These are phyloP conservation scores for Gymnarchus niloticus DNA, from an alignment of 2,113 vertebrate genomes.

Conservation along the genomic window DNA sequence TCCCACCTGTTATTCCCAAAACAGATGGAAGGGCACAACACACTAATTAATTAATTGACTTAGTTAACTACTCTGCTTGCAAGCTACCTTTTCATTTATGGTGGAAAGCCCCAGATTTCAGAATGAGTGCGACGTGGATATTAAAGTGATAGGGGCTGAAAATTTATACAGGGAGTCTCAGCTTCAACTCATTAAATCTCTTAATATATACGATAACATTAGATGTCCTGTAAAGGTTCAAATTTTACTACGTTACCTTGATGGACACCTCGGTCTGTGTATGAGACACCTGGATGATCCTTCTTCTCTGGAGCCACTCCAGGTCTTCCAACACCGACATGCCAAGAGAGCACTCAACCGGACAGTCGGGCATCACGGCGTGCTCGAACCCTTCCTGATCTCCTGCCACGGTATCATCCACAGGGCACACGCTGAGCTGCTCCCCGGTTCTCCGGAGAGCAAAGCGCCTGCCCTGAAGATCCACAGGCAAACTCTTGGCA, in stretches of 20 bases:
- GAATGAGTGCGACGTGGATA: neutral
- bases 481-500: conserved; percentile 50
- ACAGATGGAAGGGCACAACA: neutral
- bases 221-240: neutral
- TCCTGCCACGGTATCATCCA: conserved; percentile 46
- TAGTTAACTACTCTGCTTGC: neutral
- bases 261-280: conserved; percentile 57
- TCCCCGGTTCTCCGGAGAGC: conserved; percentile 61
- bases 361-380: conserved; percentile 41
- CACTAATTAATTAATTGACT: neutral
- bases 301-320: conserved; percentile 91
- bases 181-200: neutral
- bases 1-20: conserved; percentile 68
- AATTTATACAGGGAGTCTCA: neutral
- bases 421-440: conserved; percentile 65
- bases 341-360: conserved; percentile 64
- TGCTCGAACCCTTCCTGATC: conserved; percentile 39
- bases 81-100: neutral
- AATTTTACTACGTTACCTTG: conserved; percentile 65
- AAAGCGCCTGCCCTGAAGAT: conserved; percentile 53
- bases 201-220: neutral
- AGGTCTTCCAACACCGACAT: conserved; percentile 74
- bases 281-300: conserved; percentile 76
- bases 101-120: neutral
- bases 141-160: neutral